Conservation (phyloP, 2,113 vertebrate genomes). For the Chlorodrepanis virens region DNA sequence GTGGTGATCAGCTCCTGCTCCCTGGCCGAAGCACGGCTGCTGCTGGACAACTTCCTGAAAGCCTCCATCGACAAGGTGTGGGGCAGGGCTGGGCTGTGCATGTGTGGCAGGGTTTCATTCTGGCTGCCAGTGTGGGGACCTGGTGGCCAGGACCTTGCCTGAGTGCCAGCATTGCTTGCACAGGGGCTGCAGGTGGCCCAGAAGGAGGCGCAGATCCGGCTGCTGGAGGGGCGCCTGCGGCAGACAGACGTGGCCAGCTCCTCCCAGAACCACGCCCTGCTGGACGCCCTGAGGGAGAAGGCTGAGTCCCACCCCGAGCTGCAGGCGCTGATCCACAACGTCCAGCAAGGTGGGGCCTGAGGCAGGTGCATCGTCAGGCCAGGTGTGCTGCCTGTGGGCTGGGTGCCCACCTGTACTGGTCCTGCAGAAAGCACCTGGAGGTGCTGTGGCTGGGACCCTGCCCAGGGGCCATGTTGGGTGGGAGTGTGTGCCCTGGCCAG, state of each 20-base stretch:
- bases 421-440: neutral
- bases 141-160: fast-evolving
- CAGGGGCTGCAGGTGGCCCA: constrained; percentile 95
- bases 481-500: neutral
- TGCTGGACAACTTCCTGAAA: constrained; percentile 95
- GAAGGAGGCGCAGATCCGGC: constrained; percentile 91
- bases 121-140: neutral
- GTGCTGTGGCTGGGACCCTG: neutral
- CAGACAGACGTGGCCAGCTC: constrained; percentile 86
- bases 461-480: fast-evolving
- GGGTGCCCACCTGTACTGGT: fast-evolving
- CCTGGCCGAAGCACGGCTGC: constrained; percentile 90
- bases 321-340: constrained; percentile 91
- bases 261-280: constrained; percentile 88
- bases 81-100: fast-evolving
- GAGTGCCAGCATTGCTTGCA: neutral
- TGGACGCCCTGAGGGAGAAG: constrained; percentile 90
- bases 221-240: constrained; percentile 90
- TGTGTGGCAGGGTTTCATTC: fast-evolving
- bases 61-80: constrained; percentile 93
- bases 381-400: neutral
- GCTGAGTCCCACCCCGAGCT: constrained; percentile 90
- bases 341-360: constrained; percentile 84
- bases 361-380: neutral
- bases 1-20: constrained; percentile 98